Evolutionary conservation across 2,797 vertebrate genomes (phyloP), one percentile per base, ranked within the genome.

Genomic region (Lithobates sylvaticus): DNA sequence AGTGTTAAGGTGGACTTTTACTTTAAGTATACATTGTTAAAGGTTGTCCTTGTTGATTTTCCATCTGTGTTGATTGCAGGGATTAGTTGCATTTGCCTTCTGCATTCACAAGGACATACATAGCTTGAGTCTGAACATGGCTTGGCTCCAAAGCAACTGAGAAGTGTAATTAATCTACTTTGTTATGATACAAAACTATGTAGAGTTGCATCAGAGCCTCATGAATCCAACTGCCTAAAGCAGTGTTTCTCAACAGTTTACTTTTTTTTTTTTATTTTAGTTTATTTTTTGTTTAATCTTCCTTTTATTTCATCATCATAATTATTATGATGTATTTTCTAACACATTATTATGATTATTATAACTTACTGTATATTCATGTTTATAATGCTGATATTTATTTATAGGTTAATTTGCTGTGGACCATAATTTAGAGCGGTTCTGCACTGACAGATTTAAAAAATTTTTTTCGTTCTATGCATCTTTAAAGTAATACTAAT

Each of bases 141-240:
- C 68, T 23, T 54, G 15, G n/a, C 26, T 81, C 85, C 73, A 70
- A 58, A 72, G 65, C 44, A 61, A 76, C 39, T 69, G 78, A 83
- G 85, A 26, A 64, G 50, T 82, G 73, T 72, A 82, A 86, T 77
- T 36, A 72, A 83, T 86, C 73, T 68, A 71, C 27, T 34, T 85
- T 68, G 61, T 72, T 68, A 16, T 81, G 84, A 81, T 86, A 77
- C 73, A 75, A 58, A 86, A 58, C 26, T 81, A 76, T 81, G 72
- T 50, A 72, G 79, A 61, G 58, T 77, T 81, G 73, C 84, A 86
- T 77, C 79, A 86, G 78, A 54, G 23, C 16, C n/a, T 58, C 77
- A 39, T n/a, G 5, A 26, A 27, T 32, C 73, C 39, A 74, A 15
- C 58, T 85, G 77, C 36, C 36, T 42, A n/a, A n/a, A 70, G 29